A percentile compares a stretch with the other conserved stretches of the same genome.
These are phyloP conservation scores for Hybognathus amarus DNA, from an alignment of 2,797 vertebrate genomes.

Conservation along the genomic window DNA sequence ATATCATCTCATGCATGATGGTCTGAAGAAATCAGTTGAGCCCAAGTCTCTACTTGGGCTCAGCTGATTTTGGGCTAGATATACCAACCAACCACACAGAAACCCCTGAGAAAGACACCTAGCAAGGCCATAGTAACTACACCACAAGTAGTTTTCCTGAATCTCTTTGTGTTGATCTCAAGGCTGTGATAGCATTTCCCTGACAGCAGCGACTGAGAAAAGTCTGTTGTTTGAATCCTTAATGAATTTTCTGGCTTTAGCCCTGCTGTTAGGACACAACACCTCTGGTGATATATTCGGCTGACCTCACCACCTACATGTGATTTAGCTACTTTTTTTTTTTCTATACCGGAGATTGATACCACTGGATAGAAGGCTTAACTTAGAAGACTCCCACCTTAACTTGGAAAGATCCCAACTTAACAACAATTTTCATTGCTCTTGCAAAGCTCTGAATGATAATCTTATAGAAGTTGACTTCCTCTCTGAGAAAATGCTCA, in stretches of 20 bases:
- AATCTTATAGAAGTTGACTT: conserved; percentile 44
- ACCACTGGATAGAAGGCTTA: not conserved
- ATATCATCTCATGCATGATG: too few relatives aligned
- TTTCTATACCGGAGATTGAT: not conserved
- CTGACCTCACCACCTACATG: not conserved
- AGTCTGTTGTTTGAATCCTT: conserved; percentile 14
- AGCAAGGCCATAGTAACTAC: not conserved
- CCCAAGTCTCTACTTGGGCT: not conserved
- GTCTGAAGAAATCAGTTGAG: too few relatives aligned
- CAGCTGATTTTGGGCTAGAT: not conserved
- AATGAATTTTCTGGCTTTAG: conserved; percentile 30
- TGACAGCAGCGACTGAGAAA: not conserved
- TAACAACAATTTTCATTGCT: not conserved
- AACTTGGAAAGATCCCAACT: not conserved
- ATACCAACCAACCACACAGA: not conserved
- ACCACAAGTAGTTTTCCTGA: not conserved
- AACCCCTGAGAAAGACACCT: not conserved
- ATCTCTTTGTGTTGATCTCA: not conserved
- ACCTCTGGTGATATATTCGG: conserved; percentile 53
- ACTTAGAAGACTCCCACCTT: conserved; percentile 10
- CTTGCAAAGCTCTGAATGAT: not conserved
- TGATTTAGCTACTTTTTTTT: conserved; percentile 9
- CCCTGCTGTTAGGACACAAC: conserved; percentile 22
- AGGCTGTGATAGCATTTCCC: not conserved
- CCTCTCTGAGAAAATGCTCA: conserved; percentile 13